Evolutionary conservation across 2,888 invertebrate genomes (phyloP).

Genomic region (Drosophila kuntzei): DNA sequence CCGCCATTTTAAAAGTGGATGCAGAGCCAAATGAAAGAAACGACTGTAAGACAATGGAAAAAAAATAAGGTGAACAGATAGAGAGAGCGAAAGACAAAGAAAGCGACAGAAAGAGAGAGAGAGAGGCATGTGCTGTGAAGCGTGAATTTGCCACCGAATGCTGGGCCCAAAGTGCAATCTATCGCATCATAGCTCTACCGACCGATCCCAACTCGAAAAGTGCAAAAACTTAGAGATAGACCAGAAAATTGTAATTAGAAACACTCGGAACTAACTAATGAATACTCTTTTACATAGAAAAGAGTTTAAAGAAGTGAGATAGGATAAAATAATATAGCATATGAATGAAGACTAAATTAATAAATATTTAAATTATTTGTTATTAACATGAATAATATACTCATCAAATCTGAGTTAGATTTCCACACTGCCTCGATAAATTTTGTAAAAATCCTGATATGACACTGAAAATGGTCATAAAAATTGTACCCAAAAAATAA

Average conservation of each 20-base stretch:
- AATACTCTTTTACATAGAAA: neutral
- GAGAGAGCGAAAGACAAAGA: neutral
- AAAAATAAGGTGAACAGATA: conserved; percentile 23
- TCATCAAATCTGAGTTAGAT: too few species aligned
- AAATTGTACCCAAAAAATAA: too few species aligned
- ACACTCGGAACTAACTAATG: neutral
- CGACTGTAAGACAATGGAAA: conserved; percentile 47
- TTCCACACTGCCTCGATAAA: too few species aligned
- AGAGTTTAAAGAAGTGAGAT: neutral
- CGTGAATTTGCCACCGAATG: conserved; percentile 43
- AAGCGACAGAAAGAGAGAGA: neutral
- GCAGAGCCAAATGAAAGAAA: conserved; percentile 42
- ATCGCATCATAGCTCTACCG: conserved; percentile 2
- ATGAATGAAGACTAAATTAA: too few species aligned
- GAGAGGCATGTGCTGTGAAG: conserved; percentile 24
- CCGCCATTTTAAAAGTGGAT: conserved; percentile 70
- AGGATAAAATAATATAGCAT: neutral
- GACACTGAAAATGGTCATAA: too few species aligned
- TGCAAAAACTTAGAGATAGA: conserved; percentile 9
- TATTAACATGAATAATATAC: too few species aligned
- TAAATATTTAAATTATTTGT: too few species aligned
- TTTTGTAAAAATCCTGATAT: too few species aligned
- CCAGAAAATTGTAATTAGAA: neutral
- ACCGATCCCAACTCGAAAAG: neutral
- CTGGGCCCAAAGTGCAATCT: conserved; percentile 19